phyloP scores from a whole-genome alignment of 2,797 vertebrate genomes.

The Oreortyx pictus region DNA sequence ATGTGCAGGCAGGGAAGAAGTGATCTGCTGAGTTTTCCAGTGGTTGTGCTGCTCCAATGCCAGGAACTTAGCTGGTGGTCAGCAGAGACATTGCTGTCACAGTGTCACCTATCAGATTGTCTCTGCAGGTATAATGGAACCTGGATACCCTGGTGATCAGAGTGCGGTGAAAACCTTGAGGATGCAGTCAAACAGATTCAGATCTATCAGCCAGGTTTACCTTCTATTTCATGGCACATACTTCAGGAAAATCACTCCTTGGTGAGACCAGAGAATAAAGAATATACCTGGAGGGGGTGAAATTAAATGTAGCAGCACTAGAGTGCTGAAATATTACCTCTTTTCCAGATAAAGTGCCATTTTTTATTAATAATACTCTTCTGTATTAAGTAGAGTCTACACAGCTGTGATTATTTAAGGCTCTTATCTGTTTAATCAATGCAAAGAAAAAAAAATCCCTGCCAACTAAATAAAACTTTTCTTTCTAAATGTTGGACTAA shows the following conservation, averaged over 20 bases:
- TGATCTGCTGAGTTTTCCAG: not conserved
- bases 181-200: not conserved
- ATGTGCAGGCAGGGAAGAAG: not conserved
- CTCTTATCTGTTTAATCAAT: not conserved
- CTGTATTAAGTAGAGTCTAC: not conserved
- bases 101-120: conserved; percentile 58
- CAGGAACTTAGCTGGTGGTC: conserved; percentile 27
- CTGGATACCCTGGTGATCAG: conserved; percentile 23
- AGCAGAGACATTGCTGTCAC: not conserved
- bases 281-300: not conserved
- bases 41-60: not conserved
- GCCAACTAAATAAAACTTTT: not conserved
- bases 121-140: conserved; percentile 38
- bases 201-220: not conserved
- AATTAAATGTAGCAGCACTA: not conserved
- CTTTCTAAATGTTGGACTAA: not conserved
- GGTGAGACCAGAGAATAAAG: conserved; percentile 18
- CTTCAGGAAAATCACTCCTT: conserved; percentile 29
- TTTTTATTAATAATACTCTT: not conserved
- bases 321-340: not conserved
- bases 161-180: not conserved
- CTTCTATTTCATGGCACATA: not conserved
- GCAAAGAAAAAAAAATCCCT: rapidly evolving
- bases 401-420: not conserved
- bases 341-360: not conserved